phyloP scores from a whole-genome alignment of 2,888 invertebrate genomes.

The Oxyscelio sp. region DNA sequence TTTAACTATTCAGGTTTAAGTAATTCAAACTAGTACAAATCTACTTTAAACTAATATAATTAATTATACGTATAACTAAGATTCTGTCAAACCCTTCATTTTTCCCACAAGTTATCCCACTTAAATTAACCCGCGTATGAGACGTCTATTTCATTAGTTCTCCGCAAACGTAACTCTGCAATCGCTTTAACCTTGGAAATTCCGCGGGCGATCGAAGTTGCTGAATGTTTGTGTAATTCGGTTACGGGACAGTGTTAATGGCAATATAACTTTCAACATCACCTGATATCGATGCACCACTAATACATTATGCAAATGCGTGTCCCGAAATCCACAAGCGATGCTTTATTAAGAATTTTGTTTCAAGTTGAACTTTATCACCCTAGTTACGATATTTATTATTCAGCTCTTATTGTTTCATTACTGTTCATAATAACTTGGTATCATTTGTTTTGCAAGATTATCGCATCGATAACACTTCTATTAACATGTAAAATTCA shows the following conservation, averaged over 20 bases:
- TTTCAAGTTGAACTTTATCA: conserved; percentile 11
- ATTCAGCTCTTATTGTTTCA: conserved; percentile 17
- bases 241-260: conserved; percentile 52
- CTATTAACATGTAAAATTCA: too few relatives aligned
- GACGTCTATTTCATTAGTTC: conserved; percentile 35
- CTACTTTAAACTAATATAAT: too few relatives aligned
- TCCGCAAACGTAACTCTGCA: neutral
- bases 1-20: too few relatives aligned
- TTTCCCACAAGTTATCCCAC: conserved; percentile 1
- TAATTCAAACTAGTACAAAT: too few relatives aligned
- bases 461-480: too few relatives aligned
- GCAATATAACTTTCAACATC: conserved; percentile 56
- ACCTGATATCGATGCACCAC: conserved; percentile 6
- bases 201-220: conserved; percentile 47
- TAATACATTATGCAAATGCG: conserved; percentile 42
- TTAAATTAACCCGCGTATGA: conserved; percentile 19
- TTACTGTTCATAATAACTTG: conserved; percentile 45
- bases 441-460: conserved; percentile 14
- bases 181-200: conserved; percentile 41
- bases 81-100: neutral
- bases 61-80: too few relatives aligned
- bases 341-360: conserved; percentile 6
- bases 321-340: neutral
- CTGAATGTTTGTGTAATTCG: conserved; percentile 47
- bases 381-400: conserved; percentile 19